A percentile compares a stretch with the other conserved stretches of the same genome.
phyloP scores from a whole-genome alignment of 2,797 vertebrate genomes.

The Anisognathus igniventris region DNA sequence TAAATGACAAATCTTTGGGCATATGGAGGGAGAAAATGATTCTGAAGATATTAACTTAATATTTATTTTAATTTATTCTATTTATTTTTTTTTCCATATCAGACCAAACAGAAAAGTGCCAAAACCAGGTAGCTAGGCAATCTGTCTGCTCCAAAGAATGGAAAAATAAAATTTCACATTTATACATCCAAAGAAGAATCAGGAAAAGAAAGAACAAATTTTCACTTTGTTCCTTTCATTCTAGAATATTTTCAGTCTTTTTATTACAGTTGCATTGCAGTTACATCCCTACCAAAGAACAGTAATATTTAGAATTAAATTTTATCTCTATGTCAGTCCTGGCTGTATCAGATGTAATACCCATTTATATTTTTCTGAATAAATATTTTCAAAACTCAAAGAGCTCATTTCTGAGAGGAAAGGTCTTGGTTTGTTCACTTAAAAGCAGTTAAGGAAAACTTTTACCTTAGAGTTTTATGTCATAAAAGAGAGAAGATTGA shows the following conservation, averaged over 20 bases:
- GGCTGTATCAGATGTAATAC: background rate
- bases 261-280: background rate
- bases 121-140: background rate
- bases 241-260: background rate
- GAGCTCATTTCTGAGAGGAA: background rate
- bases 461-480: background rate
- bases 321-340: background rate
- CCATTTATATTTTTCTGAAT: background rate
- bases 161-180: background rate
- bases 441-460: background rate
- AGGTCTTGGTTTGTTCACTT: background rate
- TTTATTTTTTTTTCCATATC: background rate
- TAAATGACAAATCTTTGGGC: background rate
- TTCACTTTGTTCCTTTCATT: background rate
- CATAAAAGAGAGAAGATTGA: background rate
- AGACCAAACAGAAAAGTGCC: background rate
- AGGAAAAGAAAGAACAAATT: background rate
- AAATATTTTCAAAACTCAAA: background rate
- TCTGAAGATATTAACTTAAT: background rate
- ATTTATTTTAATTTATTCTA: background rate
- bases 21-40: background rate
- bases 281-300: background rate
- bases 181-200: background rate
- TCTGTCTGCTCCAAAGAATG: background rate
- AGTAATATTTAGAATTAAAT: background rate